Conservation (phyloP, 2,113 vertebrate genomes). For the Copsychus sechellarum region DNA sequence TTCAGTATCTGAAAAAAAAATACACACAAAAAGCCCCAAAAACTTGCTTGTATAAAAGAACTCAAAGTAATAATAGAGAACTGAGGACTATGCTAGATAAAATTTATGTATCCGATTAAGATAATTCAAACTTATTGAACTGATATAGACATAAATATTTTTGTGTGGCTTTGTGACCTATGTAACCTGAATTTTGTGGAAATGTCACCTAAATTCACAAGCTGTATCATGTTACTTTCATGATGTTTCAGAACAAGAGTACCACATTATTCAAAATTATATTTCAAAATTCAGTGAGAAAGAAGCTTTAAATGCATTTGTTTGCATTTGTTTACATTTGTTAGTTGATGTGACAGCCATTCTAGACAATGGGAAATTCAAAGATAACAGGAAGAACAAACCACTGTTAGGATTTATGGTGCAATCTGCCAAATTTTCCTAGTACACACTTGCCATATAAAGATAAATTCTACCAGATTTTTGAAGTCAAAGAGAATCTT, state of each 20-base stretch:
- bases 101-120: background rate
- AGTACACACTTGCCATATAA: background rate
- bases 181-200: background rate
- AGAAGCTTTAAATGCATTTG: background rate
- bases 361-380: background rate
- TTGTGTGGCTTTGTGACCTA: background rate
- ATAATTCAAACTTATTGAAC: background rate
- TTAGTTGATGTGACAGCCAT: background rate
- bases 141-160: background rate
- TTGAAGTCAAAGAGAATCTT: background rate
- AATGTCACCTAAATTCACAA: background rate
- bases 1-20: background rate
- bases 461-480: background rate
- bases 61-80: background rate
- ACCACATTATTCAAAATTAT: background rate
- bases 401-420: background rate
- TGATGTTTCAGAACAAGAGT: background rate
- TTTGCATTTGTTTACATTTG: background rate
- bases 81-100: background rate
- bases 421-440: background rate
- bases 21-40: accelerated
- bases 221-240: background rate
- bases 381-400: background rate
- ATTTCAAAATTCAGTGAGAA: background rate
- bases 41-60: background rate